A percentile compares a stretch with the other conserved stretches of the same genome.
phyloP scores from a whole-genome alignment of 92 coral and sea anemone species.

The Paramuricea clavata region DNA sequence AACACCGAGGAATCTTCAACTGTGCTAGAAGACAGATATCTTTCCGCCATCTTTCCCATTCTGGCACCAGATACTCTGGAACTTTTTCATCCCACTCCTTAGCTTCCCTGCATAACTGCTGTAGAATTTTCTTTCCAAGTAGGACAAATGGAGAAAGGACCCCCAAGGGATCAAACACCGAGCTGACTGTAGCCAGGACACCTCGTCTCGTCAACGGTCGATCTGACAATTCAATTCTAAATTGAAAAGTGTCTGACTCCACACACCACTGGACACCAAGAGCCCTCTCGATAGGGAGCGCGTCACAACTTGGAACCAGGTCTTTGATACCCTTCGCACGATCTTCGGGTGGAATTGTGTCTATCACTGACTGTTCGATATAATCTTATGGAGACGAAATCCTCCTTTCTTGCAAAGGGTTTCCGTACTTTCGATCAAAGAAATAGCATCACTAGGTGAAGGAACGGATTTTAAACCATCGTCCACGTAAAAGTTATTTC shows the following conservation, averaged over 20 bases:
- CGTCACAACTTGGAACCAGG: neutral
- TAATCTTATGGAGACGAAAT: neutral
- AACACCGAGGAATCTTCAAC: too few relatives aligned
- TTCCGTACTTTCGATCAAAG: neutral
- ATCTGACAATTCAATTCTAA: neutral
- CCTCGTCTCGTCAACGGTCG: conserved; percentile 28
- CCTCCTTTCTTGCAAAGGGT: neutral
- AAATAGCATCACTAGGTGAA: neutral
- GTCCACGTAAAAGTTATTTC: neutral
- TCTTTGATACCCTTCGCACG: neutral
- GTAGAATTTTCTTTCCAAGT: conserved; percentile 6
- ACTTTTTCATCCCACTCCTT: conserved; percentile 8
- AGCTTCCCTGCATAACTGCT: too few relatives aligned
- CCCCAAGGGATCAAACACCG: conserved; percentile 13
- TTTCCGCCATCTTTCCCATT: neutral
- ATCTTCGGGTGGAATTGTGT: neutral
- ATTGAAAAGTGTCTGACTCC: too few relatives aligned
- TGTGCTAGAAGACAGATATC: neutral
- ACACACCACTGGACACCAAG: neutral
- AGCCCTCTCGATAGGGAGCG: neutral
- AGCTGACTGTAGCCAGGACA: conserved; percentile 8
- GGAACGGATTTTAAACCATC: neutral
- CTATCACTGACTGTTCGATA: conserved; percentile 6
- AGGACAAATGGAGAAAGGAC: neutral
- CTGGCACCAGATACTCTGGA: too few relatives aligned